Conservation (phyloP, 2,797 vertebrate genomes). For the Ctenochaetus hawaiiensis region DNA sequence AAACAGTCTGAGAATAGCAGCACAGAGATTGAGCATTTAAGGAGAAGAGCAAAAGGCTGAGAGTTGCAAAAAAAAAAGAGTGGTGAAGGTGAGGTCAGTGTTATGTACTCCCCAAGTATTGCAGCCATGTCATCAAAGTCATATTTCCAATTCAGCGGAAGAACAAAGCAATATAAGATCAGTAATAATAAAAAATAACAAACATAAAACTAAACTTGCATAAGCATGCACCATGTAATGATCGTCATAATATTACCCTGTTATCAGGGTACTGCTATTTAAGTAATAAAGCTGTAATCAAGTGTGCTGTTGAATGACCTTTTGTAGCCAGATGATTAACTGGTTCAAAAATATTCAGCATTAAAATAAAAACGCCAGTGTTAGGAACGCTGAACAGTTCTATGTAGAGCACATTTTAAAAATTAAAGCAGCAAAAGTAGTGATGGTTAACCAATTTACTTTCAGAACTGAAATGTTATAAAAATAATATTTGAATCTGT, state of each 20-base stretch:
- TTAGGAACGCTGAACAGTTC: conserved; percentile 19
- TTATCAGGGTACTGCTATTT: neutral
- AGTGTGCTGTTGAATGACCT: neutral
- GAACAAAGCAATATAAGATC: neutral
- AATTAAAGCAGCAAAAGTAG: neutral
- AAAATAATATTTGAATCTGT: too few relatives aligned
- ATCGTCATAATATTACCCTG: neutral
- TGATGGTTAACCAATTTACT: too few relatives aligned
- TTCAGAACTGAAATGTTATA: too few relatives aligned
- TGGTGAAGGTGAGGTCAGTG: conserved; percentile 11
- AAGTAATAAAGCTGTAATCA: conserved; percentile 5
- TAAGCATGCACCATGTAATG: neutral
- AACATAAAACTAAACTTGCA: neutral
- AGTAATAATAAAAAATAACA: neutral
- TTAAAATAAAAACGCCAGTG: neutral
- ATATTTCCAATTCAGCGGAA: neutral
- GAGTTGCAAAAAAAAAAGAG: neutral
- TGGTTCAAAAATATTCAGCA: conserved; percentile 1
- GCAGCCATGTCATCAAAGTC: neutral
- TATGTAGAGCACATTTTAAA: conserved; percentile 12
- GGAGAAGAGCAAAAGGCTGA: conserved; percentile 27
- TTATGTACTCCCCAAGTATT: conserved; percentile 12
- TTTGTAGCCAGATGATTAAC: conserved; percentile 10
- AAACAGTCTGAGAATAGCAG: conserved; percentile 57
- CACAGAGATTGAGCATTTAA: conserved; percentile 42